A percentile compares a stretch with the other conserved stretches of the same genome.
These are phyloP conservation scores for Epinephelus cyanopodus DNA, from an alignment of 2,113 vertebrate species.

Conservation along the genomic window DNA sequence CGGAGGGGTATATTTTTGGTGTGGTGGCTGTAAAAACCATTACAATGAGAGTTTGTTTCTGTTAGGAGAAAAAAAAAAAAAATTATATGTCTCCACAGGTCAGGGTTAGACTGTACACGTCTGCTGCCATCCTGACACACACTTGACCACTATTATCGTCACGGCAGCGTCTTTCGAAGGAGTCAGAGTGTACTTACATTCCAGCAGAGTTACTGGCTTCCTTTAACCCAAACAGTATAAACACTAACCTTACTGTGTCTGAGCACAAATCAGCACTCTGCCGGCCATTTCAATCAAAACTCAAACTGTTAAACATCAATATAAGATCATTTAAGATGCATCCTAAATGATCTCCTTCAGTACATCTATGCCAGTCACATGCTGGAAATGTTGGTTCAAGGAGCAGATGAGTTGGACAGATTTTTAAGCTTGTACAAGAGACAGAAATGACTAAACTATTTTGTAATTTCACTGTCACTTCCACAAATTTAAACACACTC, in stretches of 20 bases:
- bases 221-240: conserved; percentile 47
- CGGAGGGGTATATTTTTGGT: conserved; percentile 71
- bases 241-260: conserved; percentile 45
- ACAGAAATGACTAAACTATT: background rate
- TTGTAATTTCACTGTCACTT: background rate
- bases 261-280: background rate
- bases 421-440: conserved; percentile 4
- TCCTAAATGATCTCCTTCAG: background rate
- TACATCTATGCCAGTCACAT: background rate
- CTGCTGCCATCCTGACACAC: conserved; percentile 52
- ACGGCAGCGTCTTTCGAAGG: conserved; percentile 38
- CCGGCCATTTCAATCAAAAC: background rate
- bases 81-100: conserved; percentile 64
- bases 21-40: conserved; percentile 71
- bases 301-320: background rate
- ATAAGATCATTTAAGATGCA: background rate
- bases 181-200: conserved; percentile 56
- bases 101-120: conserved; percentile 65
- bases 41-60: conserved; percentile 78
- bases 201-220: conserved; percentile 59
- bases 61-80: conserved; percentile 42
- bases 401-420: background rate
- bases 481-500: background rate
- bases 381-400: background rate
- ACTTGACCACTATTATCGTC: conserved; percentile 57